These are phyloP conservation scores for Metellina segmentata DNA, from an alignment of 2,888 invertebrate species.

Conservation along the genomic window DNA sequence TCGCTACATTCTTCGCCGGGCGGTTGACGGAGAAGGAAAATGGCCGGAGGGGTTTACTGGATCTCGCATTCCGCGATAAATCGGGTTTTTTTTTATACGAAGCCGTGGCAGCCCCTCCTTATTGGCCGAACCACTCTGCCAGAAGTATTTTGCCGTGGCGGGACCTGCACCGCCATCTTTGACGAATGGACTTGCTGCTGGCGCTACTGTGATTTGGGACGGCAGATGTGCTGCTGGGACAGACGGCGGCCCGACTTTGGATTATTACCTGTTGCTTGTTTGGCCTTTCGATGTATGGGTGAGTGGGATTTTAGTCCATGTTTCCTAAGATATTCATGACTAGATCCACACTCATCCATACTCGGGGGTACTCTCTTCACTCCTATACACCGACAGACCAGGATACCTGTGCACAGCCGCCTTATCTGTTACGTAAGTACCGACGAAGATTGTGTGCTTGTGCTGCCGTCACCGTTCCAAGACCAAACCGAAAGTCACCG, in stretches of 20 bases:
- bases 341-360: slow-evolving; percentile 76
- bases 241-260: slow-evolving; percentile 22
- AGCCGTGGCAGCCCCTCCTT: slow-evolving; percentile 61
- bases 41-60: slow-evolving; percentile 62
- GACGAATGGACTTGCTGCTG: slow-evolving; percentile 32
- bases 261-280: slow-evolving; percentile 68
- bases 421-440: slow-evolving; percentile 38
- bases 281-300: slow-evolving; percentile 69
- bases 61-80: slow-evolving; percentile 50
- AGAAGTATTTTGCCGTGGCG: slow-evolving; percentile 57
- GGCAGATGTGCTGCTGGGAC: slow-evolving; percentile 31
- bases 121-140: slow-evolving; percentile 64
- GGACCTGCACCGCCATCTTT: slow-evolving; percentile 65
- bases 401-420: slow-evolving; percentile 43
- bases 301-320: slow-evolving; percentile 75
- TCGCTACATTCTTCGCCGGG: slow-evolving; percentile 62
- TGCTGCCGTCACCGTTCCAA: slow-evolving; percentile 2
- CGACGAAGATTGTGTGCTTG: not conserved
- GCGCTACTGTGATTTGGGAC: slow-evolving; percentile 45
- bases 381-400: not conserved
- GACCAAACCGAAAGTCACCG: not conserved
- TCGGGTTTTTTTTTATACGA: slow-evolving; percentile 68
- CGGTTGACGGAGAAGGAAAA: slow-evolving; percentile 65
- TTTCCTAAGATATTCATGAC: slow-evolving; percentile 65
- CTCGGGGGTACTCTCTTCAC: slow-evolving; percentile 39